These are phyloP conservation scores for Andrena flavipes DNA, from an alignment of 2,888 invertebrate species.

Conservation along the genomic window DNA sequence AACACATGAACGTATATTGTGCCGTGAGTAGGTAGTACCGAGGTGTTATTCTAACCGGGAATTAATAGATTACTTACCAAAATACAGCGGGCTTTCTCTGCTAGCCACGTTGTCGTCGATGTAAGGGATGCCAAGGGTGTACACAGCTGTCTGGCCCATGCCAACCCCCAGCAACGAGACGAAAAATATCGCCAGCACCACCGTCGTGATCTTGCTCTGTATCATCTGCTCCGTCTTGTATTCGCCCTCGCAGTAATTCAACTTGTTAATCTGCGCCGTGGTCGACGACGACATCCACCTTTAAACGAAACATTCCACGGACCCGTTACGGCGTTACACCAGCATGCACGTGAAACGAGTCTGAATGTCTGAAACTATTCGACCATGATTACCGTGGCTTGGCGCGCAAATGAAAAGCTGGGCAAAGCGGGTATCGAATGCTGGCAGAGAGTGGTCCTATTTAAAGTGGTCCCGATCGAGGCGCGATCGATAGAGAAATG, in stretches of 20 bases:
- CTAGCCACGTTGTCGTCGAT: conserved; percentile 97
- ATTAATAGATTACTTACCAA: conserved; percentile 91
- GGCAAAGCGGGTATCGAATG: not conserved
- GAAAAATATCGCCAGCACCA: conserved; percentile 95
- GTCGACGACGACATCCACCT: conserved; percentile 73
- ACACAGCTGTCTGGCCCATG: conserved; percentile 96
- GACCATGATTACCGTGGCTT: not conserved
- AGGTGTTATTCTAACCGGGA: too few relatives aligned
- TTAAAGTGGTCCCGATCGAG: conserved; percentile 8
- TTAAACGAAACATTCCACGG: conserved; percentile 8
- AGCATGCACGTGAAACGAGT: too few relatives aligned
- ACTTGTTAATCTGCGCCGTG: conserved; percentile 70
- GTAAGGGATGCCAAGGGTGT: conserved; percentile 96
- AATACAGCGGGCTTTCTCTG: conserved; percentile 95
- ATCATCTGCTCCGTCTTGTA: conserved; percentile 89
- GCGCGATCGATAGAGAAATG: conserved; percentile 34
- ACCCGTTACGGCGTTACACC: too few relatives aligned
- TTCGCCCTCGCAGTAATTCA: conserved; percentile 87
- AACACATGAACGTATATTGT: not conserved
- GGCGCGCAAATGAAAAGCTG: not conserved
- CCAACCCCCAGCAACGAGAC: conserved; percentile 95
- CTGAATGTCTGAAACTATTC: conserved; percentile 1
- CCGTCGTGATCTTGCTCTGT: conserved; percentile 91
- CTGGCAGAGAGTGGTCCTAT: not conserved
- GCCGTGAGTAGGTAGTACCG: not conserved